Evolutionary conservation across 2,113 vertebrate genomes (phyloP), one percentile per base, ranked within the genome.

Genomic region (Catharus bicknelli): DNA sequence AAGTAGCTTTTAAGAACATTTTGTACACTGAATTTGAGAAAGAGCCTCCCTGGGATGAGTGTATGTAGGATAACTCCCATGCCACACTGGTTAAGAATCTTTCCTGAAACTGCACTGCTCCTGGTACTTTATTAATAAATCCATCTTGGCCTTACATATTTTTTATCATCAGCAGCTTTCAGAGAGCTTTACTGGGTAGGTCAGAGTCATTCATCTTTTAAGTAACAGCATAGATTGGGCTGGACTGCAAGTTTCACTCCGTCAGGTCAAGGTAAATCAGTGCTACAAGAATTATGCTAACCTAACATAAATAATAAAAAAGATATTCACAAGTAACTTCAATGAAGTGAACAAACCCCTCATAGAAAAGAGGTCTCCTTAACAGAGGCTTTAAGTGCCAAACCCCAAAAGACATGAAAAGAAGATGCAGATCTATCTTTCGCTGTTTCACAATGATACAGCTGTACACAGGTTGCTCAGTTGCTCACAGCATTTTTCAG

Each of bases 81-180:
- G 80, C 6, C n/a, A 85, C 74, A 26, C 8, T 23, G 13, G 54
- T 57, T 64, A 94, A 85, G 54, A 92, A 69, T 89, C 30, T 94
- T 91, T 26, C 40, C 78, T 79, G 58, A 86, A 78, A 85, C 27
- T 79, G 45, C 55, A 61, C 34, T 79, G 54, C 18, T 81, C 23
- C 26, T 67, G 29, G 54, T 77, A 69, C 67, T 73, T 83, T 72
- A 76, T 86, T 90, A 94, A 86, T 68, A 94, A 95, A 93, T 85
- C 50, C 25, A 75, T 53, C 73, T 81, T 84, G 69, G 40, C 32
- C n/a, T 75, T 75, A 59, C n/a, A 14, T 40, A 76, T 12, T 84
- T 72, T 61, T 82, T 76, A 63, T 53, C 25, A 82, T 40, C 32
- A 83, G 13, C 23, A 84, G 16, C 16, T 93, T 81, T 90, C 73